Evolutionary conservation across 1,140 invertebrate genomes (phyloP).

Genomic region (Nephila pilipes): DNA sequence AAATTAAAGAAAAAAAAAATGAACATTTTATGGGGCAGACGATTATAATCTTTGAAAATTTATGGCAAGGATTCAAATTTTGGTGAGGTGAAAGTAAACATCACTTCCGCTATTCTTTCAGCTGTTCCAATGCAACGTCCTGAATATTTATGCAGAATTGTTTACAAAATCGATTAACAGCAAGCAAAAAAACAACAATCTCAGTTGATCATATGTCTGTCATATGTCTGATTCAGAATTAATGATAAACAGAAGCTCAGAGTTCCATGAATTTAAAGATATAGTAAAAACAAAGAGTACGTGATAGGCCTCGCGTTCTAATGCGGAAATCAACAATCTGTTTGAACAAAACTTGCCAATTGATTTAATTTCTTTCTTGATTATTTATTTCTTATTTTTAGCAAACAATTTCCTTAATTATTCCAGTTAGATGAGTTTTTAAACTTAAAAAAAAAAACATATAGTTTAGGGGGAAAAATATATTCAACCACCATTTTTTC

Average conservation of each 20-base stretch:
- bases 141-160: constrained; percentile 32
- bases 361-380: not conserved
- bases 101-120: not conserved
- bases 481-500: no score
- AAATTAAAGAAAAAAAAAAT: not conserved
- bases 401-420: not conserved
- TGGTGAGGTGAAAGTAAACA: not conserved
- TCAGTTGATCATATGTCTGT: not conserved
- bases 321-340: not conserved
- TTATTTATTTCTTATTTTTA: not conserved
- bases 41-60: not conserved
- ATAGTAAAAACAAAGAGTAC: not conserved
- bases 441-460: no score
- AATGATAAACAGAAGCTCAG: not conserved
- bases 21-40: not conserved
- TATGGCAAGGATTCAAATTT: not conserved
- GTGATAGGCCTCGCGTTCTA: not conserved
- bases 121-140: not conserved
- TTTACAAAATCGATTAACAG: constrained; percentile 2
- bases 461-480: no score
- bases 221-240: not conserved
- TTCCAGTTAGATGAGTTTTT: not conserved
- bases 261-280: not conserved
- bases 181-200: not conserved
- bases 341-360: not conserved